Base-by-base conservation (phyloP, 2,797 vertebrate genomes). In the Heliangelus exortis region DNA sequence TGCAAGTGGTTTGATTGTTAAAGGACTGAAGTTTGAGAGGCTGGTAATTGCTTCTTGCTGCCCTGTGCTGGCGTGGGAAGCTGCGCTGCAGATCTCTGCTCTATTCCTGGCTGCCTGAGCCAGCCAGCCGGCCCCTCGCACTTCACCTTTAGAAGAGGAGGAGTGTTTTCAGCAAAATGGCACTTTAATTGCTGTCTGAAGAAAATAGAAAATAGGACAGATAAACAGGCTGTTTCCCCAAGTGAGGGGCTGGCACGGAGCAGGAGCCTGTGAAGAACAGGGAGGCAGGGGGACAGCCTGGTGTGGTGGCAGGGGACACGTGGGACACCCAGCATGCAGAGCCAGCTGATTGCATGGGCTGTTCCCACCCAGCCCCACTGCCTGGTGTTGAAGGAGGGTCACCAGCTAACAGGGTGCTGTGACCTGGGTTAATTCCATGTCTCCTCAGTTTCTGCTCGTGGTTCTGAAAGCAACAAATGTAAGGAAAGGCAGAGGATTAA, bases 121-220 rank as follows among this genome's bases (percentile, higher is more conserved):
- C 77, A 83, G 58, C 66, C 81, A 79, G 43, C 63, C 69, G 22
- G 45, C 71, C 81, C 71, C 43, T 82, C 0, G 0, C 2, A 5
- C 63, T 82, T 90, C 78, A 87, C 90, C 87, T 94, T 69, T 82
- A 6, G 7, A 77, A 79, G 48, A 88, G 29, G 39, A 89, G 61
- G 21, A 89, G 22, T 69, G 33, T 92, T 94, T 90, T 89, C 84
- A 90, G 78, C 77, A 87, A 87, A 94, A 86, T 51, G 33, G 62
- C 47, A 10, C 65, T 94, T 65, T 72, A 92, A 90, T 81, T 92
- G 80, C 74, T 66, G 47, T 34, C 66, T 84, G 83, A 75, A 75
- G 68, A 81, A 94, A 41, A 68, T 1, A 73, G 53, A 89, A 88
- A 81, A 67, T 73, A 76, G 86, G 84, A 63, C 90, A 63, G 48